Conservation (phyloP, 1,140 invertebrate genomes). For the Lineus longissimus region DNA sequence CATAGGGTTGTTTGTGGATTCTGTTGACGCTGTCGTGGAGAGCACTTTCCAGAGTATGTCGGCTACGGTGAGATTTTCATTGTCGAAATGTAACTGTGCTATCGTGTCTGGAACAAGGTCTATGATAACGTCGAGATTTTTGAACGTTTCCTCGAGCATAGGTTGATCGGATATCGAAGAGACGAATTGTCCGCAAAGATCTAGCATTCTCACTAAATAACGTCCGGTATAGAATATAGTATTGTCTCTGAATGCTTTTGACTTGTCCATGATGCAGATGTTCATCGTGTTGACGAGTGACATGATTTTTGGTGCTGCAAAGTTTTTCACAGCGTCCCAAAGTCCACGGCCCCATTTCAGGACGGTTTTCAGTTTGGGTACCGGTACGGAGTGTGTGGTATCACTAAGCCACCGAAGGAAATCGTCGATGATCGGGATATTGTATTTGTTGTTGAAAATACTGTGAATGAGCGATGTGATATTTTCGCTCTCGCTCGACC, state of each 20-base stretch:
- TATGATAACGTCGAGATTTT: neutral
- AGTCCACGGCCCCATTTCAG: neutral
- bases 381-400: neutral
- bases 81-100: slow-evolving; percentile 3
- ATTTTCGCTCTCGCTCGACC: neutral
- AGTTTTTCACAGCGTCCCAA: neutral
- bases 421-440: neutral
- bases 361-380: slow-evolving; percentile 6
- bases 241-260: neutral
- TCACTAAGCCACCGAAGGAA: neutral
- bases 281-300: neutral
- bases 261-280: neutral
- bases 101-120: neutral
- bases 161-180: neutral
- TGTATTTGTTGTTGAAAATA: neutral
- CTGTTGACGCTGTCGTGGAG: neutral
- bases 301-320: neutral
- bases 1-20: neutral
- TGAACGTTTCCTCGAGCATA: slow-evolving; percentile 5
- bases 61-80: neutral
- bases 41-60: slow-evolving; percentile 8
- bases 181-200: neutral
- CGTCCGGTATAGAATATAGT: slow-evolving; percentile 1
- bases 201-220: slow-evolving; percentile 3
- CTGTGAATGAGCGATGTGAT: neutral